These are phyloP conservation scores for Centruroides vittatus DNA, from an alignment of 1,140 invertebrate genomes.

Conservation along the genomic window DNA sequence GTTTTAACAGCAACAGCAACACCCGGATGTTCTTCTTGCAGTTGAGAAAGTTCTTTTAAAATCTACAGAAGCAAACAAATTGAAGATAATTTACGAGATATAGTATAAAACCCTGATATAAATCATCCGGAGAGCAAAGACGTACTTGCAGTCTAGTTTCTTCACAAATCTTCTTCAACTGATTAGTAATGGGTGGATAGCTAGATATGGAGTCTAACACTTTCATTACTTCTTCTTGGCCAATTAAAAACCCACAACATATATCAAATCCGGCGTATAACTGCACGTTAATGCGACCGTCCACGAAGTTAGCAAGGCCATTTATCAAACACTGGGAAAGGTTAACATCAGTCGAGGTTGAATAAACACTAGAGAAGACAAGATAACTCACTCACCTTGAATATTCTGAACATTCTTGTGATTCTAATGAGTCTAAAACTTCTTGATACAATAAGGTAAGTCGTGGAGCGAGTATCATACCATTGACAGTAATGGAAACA, in stretches of 20 bases:
- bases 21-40: slow-evolving; percentile 31
- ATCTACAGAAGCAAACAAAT: too few species aligned
- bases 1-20: slow-evolving; percentile 35
- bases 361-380: too few species aligned
- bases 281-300: too few species aligned
- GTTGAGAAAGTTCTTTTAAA: slow-evolving; percentile 21
- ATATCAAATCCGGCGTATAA: neutral
- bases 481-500: neutral
- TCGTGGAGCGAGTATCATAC: neutral
- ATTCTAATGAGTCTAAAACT: neutral
- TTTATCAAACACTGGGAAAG: too few species aligned
- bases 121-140: too few species aligned
- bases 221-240: neutral
- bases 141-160: slow-evolving; percentile 6
- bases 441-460: neutral
- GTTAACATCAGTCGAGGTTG: too few species aligned
- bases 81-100: too few species aligned
- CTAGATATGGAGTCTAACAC: neutral
- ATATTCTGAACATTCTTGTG: neutral
- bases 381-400: neutral
- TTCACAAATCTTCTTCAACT: neutral
- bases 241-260: neutral
- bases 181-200: neutral
- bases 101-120: too few species aligned
- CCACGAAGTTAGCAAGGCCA: too few species aligned